Evolutionary conservation across 2,797 vertebrate genomes (phyloP).

Genomic region (Oryzias sinensis): DNA sequence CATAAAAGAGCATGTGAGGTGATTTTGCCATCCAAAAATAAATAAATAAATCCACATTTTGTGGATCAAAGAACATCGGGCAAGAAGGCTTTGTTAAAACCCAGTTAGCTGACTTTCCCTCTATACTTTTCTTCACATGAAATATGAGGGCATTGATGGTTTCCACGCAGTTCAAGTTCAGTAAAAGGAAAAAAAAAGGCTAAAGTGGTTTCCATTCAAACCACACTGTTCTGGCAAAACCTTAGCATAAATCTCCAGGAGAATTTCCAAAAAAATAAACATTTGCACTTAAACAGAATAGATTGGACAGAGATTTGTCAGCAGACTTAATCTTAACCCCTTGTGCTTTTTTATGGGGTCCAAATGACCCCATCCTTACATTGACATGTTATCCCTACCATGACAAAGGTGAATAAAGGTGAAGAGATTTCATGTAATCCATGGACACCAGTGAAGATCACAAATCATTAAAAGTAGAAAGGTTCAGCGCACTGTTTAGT

Average conservation of each 20-base stretch:
- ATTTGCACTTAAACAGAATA: not conserved
- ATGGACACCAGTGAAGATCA: too few species aligned
- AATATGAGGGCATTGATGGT: conserved; percentile 66
- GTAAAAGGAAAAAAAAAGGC: conserved; percentile 40
- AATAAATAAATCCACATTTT: not conserved
- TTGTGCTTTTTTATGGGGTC: too few species aligned
- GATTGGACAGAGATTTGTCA: too few species aligned
- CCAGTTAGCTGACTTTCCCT: conserved; percentile 29
- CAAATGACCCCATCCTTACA: too few species aligned
- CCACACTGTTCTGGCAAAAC: conserved; percentile 41
- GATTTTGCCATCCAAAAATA: conserved; percentile 5
- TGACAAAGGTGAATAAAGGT: too few species aligned
- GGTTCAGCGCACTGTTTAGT: too few species aligned
- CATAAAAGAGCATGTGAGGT: not conserved
- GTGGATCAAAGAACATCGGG: conserved; percentile 11
- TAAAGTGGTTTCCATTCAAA: conserved; percentile 52
- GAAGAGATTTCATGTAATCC: too few species aligned
- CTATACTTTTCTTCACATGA: conserved; percentile 37
- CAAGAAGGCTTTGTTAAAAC: conserved; percentile 31
- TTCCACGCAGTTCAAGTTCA: conserved; percentile 47
- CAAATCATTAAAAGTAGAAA: too few species aligned
- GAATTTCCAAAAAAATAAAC: conserved; percentile 7
- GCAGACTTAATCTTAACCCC: too few species aligned
- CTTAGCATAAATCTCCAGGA: conserved; percentile 22
- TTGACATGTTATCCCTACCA: too few species aligned